phyloP scores from a whole-genome alignment of 2,797 vertebrate genomes.

The Heterohyrax brucei region DNA sequence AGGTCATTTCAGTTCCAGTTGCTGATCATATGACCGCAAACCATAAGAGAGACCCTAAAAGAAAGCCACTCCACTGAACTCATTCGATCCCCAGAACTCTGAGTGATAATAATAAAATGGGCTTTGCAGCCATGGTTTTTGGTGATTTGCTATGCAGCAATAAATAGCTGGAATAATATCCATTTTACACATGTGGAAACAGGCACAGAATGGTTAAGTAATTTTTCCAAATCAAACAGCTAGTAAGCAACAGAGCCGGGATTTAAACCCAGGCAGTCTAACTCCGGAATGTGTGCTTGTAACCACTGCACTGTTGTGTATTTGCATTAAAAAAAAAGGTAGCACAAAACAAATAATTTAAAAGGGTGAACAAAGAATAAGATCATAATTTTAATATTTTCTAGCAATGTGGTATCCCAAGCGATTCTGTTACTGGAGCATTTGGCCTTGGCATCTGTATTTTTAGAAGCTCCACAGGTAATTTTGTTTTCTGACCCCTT shows the following conservation, averaged over 20 bases:
- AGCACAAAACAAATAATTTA: too few relatives aligned
- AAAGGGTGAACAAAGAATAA: not conserved
- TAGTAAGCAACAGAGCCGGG: not conserved
- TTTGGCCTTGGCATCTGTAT: too few relatives aligned
- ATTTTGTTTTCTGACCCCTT: too few relatives aligned
- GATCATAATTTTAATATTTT: not conserved
- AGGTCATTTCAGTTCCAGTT: not conserved
- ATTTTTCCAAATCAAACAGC: not conserved
- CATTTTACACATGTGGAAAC: not conserved
- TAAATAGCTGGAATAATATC: not conserved
- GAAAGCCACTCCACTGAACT: not conserved
- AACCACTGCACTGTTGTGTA: not conserved
- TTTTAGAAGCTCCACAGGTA: too few relatives aligned
- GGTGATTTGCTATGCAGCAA: not conserved
- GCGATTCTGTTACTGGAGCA: too few relatives aligned
- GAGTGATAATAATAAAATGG: not conserved
- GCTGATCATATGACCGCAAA: not conserved
- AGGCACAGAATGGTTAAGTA: not conserved
- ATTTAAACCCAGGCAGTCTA: too few relatives aligned
- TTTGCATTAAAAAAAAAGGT: conserved; percentile 2
- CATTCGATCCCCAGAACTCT: not conserved
- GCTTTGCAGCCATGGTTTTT: not conserved
- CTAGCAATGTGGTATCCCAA: not conserved
- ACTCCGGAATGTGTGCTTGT: not conserved
- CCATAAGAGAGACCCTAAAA: not conserved